Conservation (phyloP, 2,113 vertebrate species). For the Erpornis zantholeuca region DNA sequence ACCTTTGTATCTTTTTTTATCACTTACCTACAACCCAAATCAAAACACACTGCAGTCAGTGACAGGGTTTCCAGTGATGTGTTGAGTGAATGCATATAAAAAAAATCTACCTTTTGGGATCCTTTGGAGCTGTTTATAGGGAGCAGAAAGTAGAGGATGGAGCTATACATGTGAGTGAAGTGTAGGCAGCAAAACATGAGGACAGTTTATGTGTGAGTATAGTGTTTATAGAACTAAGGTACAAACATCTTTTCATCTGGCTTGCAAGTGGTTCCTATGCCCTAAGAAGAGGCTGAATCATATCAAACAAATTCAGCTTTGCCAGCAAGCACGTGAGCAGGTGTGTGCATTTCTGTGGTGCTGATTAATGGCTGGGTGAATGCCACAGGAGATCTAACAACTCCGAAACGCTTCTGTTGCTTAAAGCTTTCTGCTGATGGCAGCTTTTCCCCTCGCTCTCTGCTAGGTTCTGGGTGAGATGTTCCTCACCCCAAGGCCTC, state of each 20-base stretch:
- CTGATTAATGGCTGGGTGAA: neutral
- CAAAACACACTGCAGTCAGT: neutral
- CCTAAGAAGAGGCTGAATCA: neutral
- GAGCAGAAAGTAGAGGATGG: neutral
- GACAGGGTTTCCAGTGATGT: neutral
- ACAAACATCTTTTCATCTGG: neutral
- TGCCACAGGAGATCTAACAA: neutral
- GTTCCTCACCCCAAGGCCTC: neutral
- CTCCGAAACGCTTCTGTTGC: neutral
- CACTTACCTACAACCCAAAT: neutral
- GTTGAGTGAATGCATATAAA: neutral
- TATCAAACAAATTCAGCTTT: neutral
- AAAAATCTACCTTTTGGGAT: neutral
- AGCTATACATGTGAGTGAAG: neutral
- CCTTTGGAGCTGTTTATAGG: neutral
- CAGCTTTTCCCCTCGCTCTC: neutral
- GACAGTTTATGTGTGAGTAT: neutral
- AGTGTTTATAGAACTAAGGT: neutral
- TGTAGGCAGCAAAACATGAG: neutral
- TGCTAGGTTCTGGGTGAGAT: neutral
- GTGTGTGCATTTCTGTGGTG: neutral
- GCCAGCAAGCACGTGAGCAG: fast-evolving
- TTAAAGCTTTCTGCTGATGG: neutral
- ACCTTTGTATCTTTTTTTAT: neutral
- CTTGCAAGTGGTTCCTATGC: neutral